phyloP scores from a whole-genome alignment of 2,888 invertebrate species.

The Hypena proboscidalis region DNA sequence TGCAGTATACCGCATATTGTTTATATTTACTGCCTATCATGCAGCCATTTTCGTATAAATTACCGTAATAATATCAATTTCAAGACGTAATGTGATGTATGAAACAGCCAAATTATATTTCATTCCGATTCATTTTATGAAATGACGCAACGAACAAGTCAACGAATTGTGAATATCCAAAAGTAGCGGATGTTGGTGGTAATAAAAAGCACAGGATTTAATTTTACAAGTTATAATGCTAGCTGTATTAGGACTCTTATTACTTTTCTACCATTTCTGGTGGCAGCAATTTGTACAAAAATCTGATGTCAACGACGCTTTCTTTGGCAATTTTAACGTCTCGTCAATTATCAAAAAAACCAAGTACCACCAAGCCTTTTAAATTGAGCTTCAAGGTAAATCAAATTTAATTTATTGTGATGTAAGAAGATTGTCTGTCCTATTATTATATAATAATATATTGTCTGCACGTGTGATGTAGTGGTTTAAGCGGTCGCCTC shows the following conservation, averaged over 20 bases:
- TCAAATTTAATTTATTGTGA: too few relatives aligned
- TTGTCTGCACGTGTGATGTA: too few relatives aligned
- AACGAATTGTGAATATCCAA: constrained; percentile 23
- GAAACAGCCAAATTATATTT: constrained; percentile 22
- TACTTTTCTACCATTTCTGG: constrained; percentile 44
- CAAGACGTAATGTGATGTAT: constrained; percentile 12
- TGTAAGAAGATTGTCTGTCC: too few relatives aligned
- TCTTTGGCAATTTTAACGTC: constrained; percentile 27
- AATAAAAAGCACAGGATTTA: constrained; percentile 49
- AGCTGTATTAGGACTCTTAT: constrained; percentile 47
- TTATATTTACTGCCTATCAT: too few relatives aligned
- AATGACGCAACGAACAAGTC: constrained; percentile 28
- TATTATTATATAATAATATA: too few relatives aligned
- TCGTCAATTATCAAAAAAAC: not conserved
- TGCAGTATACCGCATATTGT: too few relatives aligned
- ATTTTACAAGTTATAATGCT: constrained; percentile 42
- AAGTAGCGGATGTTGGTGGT: constrained; percentile 30
- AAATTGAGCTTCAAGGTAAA: not conserved
- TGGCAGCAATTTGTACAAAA: constrained; percentile 29
- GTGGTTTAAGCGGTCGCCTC: too few relatives aligned
- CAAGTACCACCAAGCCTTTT: too few relatives aligned
- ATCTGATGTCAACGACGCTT: constrained; percentile 46
- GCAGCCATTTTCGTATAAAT: too few relatives aligned
- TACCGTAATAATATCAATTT: too few relatives aligned
- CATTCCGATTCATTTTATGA: constrained; percentile 26